Evolutionary conservation across 2,113 vertebrate species (phyloP).

Genomic region (Seriola quinqueradiata): DNA sequence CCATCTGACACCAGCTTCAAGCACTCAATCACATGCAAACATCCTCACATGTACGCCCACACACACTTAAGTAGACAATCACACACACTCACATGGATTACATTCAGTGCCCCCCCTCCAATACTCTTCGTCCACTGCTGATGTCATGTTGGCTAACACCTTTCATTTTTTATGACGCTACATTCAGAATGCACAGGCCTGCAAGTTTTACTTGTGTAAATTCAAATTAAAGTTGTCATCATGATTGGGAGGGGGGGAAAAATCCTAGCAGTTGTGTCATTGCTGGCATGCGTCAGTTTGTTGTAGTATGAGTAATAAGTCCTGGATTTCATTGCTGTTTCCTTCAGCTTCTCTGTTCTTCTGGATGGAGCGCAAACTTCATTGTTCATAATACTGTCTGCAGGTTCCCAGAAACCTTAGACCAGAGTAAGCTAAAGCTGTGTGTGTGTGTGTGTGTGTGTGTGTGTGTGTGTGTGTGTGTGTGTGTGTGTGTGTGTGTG

Average conservation of each 20-base stretch:
- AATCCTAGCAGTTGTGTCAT: conserved; percentile 73
- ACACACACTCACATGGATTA: conserved; percentile 56
- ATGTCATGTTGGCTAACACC: conserved; percentile 84
- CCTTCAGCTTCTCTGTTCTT: conserved; percentile 58
- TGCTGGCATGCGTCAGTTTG: conserved; percentile 69
- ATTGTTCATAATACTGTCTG: conserved; percentile 59
- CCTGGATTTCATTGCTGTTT: conserved; percentile 73
- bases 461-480: conserved; percentile 14
- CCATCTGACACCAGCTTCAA: conserved; percentile 64
- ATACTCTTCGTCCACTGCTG: conserved; percentile 67
- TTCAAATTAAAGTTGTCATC: conserved; percentile 79
- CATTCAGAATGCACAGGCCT: conserved; percentile 59
- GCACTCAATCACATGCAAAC: conserved; percentile 66
- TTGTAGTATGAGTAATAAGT: conserved; percentile 77
- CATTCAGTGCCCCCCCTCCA: conserved; percentile 30
- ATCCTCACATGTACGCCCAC: conserved; percentile 55
- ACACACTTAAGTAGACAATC: conserved; percentile 33
- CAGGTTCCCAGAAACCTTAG: conserved; percentile 70
- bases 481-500: conserved; percentile 20
- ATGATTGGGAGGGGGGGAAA: conserved; percentile 47
- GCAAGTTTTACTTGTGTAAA: conserved; percentile 74
- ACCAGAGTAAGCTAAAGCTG: conserved; percentile 43
- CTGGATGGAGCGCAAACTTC: conserved; percentile 57
- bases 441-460: conserved; percentile 11
- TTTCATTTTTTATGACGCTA: conserved; percentile 70